Conservation (phyloP, 2,888 invertebrate genomes). For the Drosophila quasianomalipes region DNA sequence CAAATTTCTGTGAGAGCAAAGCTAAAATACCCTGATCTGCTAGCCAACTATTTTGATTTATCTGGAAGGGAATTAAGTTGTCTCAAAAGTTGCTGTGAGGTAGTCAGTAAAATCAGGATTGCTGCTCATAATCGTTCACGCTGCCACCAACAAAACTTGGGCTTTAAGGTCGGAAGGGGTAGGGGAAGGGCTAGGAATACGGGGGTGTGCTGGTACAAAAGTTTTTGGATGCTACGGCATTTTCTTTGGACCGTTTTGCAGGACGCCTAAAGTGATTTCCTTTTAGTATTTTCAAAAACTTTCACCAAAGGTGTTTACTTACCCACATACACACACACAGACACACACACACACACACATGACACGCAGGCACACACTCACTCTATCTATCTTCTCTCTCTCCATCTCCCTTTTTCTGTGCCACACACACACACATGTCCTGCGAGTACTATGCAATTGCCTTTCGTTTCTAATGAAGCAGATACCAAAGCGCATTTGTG, state of each 20-base stretch:
- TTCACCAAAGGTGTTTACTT: constrained; percentile 78
- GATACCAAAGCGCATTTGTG: constrained; percentile 62
- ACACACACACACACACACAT: constrained; percentile 16
- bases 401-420: neutral
- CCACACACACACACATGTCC: constrained; percentile 26
- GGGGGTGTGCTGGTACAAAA: constrained; percentile 36
- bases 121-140: constrained; percentile 74
- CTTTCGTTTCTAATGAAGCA: constrained; percentile 70
- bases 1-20: constrained; percentile 45
- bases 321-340: constrained; percentile 28
- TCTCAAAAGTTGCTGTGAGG: constrained; percentile 79
- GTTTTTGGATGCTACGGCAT: constrained; percentile 57
- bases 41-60: constrained; percentile 71
- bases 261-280: constrained; percentile 82
- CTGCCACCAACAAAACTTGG: constrained; percentile 58
- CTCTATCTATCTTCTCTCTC: neutral
- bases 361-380: constrained; percentile 14
- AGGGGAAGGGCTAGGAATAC: neutral
- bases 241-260: constrained; percentile 67
- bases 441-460: constrained; percentile 15
- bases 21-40: constrained; percentile 10
- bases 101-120: constrained; percentile 23
- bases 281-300: constrained; percentile 83
- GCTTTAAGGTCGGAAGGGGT: neutral
- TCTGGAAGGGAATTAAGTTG: constrained; percentile 83